Conservation (phyloP, 1,140 invertebrate genomes). For the Dolichoris vasculosae region DNA sequence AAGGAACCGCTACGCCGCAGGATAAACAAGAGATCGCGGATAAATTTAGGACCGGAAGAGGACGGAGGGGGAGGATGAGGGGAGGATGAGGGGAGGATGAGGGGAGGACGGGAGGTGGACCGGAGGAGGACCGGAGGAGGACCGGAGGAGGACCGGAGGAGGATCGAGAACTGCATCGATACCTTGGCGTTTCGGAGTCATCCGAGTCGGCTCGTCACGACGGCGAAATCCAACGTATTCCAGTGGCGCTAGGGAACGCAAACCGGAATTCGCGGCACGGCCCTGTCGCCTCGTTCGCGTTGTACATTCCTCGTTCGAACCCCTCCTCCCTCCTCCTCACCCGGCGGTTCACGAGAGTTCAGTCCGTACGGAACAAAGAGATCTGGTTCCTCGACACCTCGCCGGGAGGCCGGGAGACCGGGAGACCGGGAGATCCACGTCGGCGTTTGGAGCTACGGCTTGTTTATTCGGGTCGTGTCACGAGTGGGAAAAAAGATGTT, state of each 20-base stretch:
- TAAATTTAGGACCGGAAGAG: neutral
- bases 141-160: neutral
- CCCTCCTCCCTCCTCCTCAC: neutral
- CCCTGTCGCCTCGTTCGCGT: constrained; percentile 10
- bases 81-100: too few relatives aligned
- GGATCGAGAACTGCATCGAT: too few relatives aligned
- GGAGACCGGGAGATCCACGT: neutral
- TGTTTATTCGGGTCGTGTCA: neutral
- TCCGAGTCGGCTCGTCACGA: neutral
- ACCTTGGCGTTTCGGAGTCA: too few relatives aligned
- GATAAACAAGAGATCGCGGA: constrained; percentile 14
- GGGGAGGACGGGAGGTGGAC: too few relatives aligned
- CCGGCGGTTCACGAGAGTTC: constrained; percentile 59
- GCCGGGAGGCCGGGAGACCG: neutral
- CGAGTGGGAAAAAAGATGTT: too few relatives aligned
- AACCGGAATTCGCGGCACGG: constrained; percentile 58
- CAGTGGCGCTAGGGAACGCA: constrained; percentile 51
- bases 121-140: too few relatives aligned
- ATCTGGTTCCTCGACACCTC: neutral
- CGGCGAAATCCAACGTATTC: constrained; percentile 59
- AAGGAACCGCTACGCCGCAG: neutral
- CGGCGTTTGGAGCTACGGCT: neutral
- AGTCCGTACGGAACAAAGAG: constrained; percentile 56
- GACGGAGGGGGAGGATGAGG: neutral
- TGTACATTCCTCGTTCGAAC: constrained; percentile 9